These are phyloP conservation scores for Hephaestus fuliginosus DNA, from an alignment of 2,797 vertebrate genomes.

Conservation along the genomic window DNA sequence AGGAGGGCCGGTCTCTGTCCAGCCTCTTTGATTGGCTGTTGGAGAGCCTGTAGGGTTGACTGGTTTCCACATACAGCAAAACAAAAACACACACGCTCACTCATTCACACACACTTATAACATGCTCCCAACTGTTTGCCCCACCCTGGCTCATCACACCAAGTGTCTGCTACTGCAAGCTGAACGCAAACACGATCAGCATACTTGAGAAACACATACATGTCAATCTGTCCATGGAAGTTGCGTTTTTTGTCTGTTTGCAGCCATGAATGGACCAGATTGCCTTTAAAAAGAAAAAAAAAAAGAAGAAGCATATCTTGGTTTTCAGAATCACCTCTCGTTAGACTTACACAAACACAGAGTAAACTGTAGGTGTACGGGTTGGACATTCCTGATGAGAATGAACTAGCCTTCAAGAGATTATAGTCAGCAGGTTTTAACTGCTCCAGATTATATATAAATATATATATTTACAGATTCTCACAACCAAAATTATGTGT, in stretches of 20 bases:
- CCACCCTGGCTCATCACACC: slow-evolving; percentile 28
- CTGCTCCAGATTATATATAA: slow-evolving; percentile 66
- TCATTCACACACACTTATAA: slow-evolving; percentile 32
- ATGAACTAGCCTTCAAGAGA: slow-evolving; percentile 68
- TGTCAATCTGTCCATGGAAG: slow-evolving; percentile 32
- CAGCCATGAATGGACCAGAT: slow-evolving; percentile 47
- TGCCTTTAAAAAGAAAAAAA: slow-evolving; percentile 74
- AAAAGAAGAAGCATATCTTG: slow-evolving; percentile 66
- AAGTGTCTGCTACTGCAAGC: slow-evolving; percentile 48
- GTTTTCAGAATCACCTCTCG: slow-evolving; percentile 55
- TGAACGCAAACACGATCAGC: slow-evolving; percentile 42
- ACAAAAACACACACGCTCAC: slow-evolving; percentile 38
- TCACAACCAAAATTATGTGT: slow-evolving; percentile 51
- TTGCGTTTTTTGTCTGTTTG: slow-evolving; percentile 31
- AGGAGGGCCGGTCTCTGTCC: slow-evolving; percentile 74
- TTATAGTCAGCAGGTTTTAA: slow-evolving; percentile 78
- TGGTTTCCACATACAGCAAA: slow-evolving; percentile 9
- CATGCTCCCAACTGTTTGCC: slow-evolving; percentile 35
- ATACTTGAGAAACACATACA: slow-evolving; percentile 48
- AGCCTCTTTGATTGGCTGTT: slow-evolving; percentile 98
- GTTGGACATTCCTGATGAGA: slow-evolving; percentile 60
- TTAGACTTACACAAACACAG: slow-evolving; percentile 44
- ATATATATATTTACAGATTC: slow-evolving; percentile 59
- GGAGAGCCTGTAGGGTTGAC: slow-evolving; percentile 85
- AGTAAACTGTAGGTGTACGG: slow-evolving; percentile 51